Evolutionary conservation across 53 echinoderm and acorn worm species (phyloP).

Genomic region (Apostichopus leukothele): DNA sequence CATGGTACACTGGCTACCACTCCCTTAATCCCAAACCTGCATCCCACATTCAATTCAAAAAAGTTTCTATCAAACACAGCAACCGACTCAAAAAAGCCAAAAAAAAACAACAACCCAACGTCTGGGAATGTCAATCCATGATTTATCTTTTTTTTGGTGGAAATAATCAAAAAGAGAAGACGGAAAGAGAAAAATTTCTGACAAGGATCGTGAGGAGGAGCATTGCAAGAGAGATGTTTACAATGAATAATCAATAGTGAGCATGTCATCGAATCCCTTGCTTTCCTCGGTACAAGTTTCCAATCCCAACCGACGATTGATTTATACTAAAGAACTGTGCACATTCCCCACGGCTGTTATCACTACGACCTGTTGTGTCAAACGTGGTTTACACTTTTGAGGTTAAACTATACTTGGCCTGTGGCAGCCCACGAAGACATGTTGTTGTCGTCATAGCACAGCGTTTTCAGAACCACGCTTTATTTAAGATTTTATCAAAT

Average conservation of each 20-base stretch:
- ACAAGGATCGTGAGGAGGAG: not conserved
- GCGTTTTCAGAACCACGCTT: too few relatives aligned
- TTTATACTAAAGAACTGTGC: not conserved
- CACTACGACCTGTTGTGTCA: slow-evolving; percentile 32
- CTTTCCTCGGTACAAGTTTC: not conserved
- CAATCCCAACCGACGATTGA: slow-evolving; percentile 33
- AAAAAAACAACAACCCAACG: not conserved
- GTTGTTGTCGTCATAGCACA: too few relatives aligned
- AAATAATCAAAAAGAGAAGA: not conserved
- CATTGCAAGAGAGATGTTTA: not conserved
- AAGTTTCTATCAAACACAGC: not conserved
- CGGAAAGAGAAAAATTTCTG: not conserved
- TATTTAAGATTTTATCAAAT: too few relatives aligned
- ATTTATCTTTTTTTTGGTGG: slow-evolving; percentile 7
- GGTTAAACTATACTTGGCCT: slow-evolving; percentile 15
- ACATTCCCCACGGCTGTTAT: slow-evolving; percentile 5
- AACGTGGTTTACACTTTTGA: slow-evolving; percentile 34
- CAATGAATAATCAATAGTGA: slow-evolving; percentile 33
- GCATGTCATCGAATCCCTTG: slow-evolving; percentile 11
- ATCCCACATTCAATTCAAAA: not conserved
- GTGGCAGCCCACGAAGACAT: not conserved
- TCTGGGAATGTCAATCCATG: slow-evolving; percentile 29
- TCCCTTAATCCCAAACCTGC: slow-evolving; percentile 22
- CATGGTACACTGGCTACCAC: slow-evolving; percentile 9
- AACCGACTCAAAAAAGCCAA: not conserved